Evolutionary conservation across 2,797 vertebrate species (phyloP).

Genomic region (Urocyon cinereoargenteus): DNA sequence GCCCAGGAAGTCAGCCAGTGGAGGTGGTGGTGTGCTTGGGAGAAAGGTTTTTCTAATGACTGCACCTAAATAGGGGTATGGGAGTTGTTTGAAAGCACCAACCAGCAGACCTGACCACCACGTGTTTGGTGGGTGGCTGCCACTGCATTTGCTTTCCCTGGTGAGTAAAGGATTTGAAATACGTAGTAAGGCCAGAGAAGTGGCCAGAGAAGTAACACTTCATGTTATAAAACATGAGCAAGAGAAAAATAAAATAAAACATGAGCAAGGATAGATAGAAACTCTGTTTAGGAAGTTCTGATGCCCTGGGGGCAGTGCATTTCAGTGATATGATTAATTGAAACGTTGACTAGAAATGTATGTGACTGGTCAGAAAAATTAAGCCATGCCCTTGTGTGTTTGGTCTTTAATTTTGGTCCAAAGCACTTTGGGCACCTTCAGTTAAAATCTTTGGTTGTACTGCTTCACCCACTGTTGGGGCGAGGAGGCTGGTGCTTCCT

Average conservation of each 20-base stretch:
- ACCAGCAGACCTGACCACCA: not conserved
- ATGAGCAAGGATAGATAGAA: not conserved
- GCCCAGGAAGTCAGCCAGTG: slow-evolving; percentile 35
- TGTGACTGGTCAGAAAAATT: slow-evolving; percentile 34
- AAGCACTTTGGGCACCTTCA: not conserved
- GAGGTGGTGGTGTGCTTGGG: not conserved
- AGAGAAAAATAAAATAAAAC: not conserved
- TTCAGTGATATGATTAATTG: slow-evolving; percentile 2
- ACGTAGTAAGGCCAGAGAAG: not conserved
- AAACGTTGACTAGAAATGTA: slow-evolving; percentile 36
- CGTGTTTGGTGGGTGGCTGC: not conserved
- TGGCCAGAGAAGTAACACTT: not conserved
- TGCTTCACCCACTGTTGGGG: not conserved
- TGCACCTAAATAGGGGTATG: not conserved
- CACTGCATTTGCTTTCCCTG: not conserved
- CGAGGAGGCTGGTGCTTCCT: not conserved
- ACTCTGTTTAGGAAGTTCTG: slow-evolving; percentile 27
- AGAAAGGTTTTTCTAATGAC: not conserved
- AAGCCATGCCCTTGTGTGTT: not conserved
- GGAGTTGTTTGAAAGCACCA: not conserved
- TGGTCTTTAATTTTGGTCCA: not conserved
- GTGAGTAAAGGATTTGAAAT: slow-evolving; percentile 5
- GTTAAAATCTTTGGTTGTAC: not conserved
- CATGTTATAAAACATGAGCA: not conserved
- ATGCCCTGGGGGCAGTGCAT: not conserved